phyloP scores from a whole-genome alignment of 2,113 vertebrate species.

The Phyllopteryx taeniolatus region DNA sequence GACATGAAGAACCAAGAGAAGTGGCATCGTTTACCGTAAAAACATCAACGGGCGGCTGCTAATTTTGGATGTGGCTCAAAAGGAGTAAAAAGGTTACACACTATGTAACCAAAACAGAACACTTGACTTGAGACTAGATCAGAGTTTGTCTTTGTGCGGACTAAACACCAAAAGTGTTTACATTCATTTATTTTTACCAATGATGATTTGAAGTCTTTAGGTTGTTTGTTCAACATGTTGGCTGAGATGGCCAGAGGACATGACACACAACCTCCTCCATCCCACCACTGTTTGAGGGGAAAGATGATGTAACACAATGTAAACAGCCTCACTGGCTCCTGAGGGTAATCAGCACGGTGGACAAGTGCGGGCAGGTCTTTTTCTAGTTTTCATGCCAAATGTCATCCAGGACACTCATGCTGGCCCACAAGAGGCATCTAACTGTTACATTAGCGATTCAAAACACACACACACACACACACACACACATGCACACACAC shows the following conservation, averaged over 20 bases:
- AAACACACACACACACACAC: not conserved
- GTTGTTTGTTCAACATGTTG: not conserved
- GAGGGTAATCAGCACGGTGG: conserved; percentile 14
- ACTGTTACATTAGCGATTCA: not conserved
- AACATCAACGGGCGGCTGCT: too few species aligned
- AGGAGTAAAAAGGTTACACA: too few species aligned
- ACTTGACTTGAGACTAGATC: not conserved
- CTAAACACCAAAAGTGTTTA: not conserved
- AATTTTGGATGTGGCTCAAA: too few species aligned
- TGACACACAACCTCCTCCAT: not conserved
- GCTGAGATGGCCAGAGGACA: not conserved
- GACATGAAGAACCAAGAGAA: too few species aligned
- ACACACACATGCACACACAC: not conserved
- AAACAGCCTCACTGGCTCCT: conserved; percentile 1
- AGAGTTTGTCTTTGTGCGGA: not conserved
- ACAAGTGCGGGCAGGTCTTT: conserved; percentile 37
- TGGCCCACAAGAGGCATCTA: not conserved
- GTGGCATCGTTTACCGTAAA: too few species aligned
- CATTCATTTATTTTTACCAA: not conserved
- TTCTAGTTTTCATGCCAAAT: not conserved
- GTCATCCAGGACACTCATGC: conserved; percentile 1
- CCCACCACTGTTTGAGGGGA: not conserved
- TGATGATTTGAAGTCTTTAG: not conserved
- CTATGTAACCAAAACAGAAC: too few species aligned
- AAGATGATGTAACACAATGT: conserved; percentile 44